Base-by-base conservation (phyloP, 2,888 invertebrate genomes). In the Ceriagrion tenellum region DNA sequence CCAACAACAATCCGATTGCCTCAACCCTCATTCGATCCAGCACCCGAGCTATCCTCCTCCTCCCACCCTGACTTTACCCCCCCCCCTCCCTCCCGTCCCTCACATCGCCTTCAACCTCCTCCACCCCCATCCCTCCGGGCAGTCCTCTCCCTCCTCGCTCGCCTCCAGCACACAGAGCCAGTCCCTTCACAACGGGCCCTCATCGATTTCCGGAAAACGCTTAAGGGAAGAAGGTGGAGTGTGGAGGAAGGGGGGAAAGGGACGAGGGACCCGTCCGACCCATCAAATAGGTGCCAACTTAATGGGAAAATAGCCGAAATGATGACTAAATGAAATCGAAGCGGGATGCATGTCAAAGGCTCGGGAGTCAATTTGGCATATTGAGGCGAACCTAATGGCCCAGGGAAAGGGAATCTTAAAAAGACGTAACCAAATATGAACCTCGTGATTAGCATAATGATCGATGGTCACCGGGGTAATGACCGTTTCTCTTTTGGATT, bases 161-260 rank as follows among this genome's bases (percentile, higher is more conserved):
- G 55, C 74, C 95, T 88, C 95, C 74, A 90, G 95, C 91, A 95
- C 95, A 95, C 96, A 96, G n/a, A n/a, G 96, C 96, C 96, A 96
- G 95, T 95, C 95, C 95, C 95, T 95, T 96, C 95, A 95, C 96
- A 96, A 96, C 96, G 20, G 47, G 55, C 89, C n/a, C 89, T n/a
- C 89, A 55, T 81, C 81, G 55, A 55, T 89, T 55, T 47, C 89
- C 89, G n/a, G 81, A 81, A 81, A 81, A 81, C 81, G 81, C 81
- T 81, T 81, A 35, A 81, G 81, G 81, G 81, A 81, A 81, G 81
- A 81, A 81, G 35, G 35, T 18, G 35, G n/a, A n/a, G 13, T 3
- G 30, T n/a, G n/a, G n/a, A n/a, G n/a, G n/a, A n/a, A n/a, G n/a
- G n/a, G n/a, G n/a, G n/a, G n/a, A n/a, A n/a, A n/a, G 81, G 81